These are phyloP conservation scores for rat (Rattus norvegicus) DNA, from an alignment of 2,113 vertebrate genomes.

Conservation along the genomic window DNA sequence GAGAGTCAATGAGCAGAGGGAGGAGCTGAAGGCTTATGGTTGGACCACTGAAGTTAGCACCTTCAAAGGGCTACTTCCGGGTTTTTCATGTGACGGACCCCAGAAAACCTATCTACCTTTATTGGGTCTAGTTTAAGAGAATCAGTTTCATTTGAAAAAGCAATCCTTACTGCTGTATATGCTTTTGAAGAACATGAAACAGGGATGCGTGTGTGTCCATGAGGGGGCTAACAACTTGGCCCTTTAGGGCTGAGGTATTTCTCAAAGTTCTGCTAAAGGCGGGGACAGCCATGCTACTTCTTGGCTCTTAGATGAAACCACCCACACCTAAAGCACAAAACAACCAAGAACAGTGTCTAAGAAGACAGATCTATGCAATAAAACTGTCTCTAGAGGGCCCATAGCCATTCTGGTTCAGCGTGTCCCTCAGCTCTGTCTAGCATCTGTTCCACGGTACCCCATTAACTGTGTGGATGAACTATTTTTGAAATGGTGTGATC, in stretches of 20 bases:
- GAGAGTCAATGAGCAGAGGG: background rate
- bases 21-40: no score
- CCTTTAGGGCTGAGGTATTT: background rate
- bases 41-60: background rate
- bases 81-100: background rate
- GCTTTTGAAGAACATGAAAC: background rate
- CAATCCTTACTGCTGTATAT: background rate
- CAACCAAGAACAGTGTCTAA: background rate
- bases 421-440: background rate
- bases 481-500: slow-evolving; percentile 27
- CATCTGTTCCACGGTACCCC: background rate
- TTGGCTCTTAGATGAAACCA: background rate
- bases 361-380: background rate
- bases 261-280: background rate
- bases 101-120: background rate
- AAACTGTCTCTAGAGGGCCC: background rate
- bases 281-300: background rate
- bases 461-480: background rate
- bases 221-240: background rate
- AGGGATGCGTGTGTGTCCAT: no score
- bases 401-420: background rate
- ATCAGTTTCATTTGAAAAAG: background rate
- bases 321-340: background rate
- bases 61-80: background rate
- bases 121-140: background rate